Base-by-base conservation (phyloP, 2,797 vertebrate genomes). In the Fratercula arctica region DNA sequence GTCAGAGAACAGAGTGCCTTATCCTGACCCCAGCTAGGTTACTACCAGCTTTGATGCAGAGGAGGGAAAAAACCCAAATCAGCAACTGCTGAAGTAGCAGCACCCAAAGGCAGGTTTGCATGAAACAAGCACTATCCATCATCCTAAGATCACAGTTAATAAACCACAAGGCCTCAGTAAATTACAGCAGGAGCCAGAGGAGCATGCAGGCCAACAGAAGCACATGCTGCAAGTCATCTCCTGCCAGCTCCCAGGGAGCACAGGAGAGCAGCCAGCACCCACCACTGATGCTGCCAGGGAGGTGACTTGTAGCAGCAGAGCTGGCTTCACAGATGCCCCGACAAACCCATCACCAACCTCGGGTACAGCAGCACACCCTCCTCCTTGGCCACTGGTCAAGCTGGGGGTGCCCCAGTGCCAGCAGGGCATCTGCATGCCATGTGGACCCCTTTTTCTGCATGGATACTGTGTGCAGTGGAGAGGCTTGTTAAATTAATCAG, bases 101-200 rank as follows among this genome's bases (percentile, higher is more conserved):
- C 69, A n/a, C n/a, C n/a, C 66, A 64, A 60, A 61, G 74, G 70
- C 89, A 84, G 59, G 37, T 50, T 90, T 61, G 63, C 60, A 48
- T 88, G 76, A 83, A 88, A 90, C 48, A 54, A 85, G 89, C 48
- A 13, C 43, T 81, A 92, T 95, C 89, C 91, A 79, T 96, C 91
- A 93, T 59, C 48, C 50, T 45, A 41, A 29, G 66, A 68, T 33
- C 53, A 29, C 67, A 92, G 89, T 89, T 91, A 90, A 87, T 92
- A 93, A 92, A 76, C 77, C 82, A 48, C 0, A 0, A 33, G 53
- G 70, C 70, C 63, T 64, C 92, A 46, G 59, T 68, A 66, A 82
- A 85, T 85, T 76, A 66, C 66, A 89, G 59, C 45, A 45, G 29
- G 73, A 75, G 57, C 61, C 77, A 54, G 77, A 84, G 87, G 61